Conservation (phyloP, 1,140 invertebrate genomes). For the Drosophila willistoni region DNA sequence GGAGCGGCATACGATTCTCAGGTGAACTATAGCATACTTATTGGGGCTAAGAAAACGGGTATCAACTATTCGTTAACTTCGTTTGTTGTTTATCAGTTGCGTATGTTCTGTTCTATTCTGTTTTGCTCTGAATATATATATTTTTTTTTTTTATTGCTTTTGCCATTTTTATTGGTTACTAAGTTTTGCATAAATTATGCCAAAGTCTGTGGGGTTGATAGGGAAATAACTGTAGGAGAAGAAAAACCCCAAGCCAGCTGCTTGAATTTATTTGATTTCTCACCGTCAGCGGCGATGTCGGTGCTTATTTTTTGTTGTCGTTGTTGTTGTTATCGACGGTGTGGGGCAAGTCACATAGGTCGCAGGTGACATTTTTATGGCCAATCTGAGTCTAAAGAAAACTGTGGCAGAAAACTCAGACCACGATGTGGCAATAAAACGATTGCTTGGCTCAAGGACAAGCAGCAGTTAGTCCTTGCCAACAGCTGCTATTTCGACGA, state of each 20-base stretch:
- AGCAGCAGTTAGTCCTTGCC: constrained; percentile 19
- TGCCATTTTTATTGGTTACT: constrained; percentile 58
- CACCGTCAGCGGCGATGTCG: constrained; percentile 33
- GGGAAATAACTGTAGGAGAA: constrained; percentile 1
- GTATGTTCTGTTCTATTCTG: constrained; percentile 27
- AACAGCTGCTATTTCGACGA: not conserved
- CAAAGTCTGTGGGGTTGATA: constrained; percentile 38
- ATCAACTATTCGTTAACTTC: not conserved
- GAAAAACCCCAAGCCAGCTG: constrained; percentile 33
- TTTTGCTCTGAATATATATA: constrained; percentile 15
- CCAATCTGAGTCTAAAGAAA: constrained; percentile 62
- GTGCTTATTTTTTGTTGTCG: not conserved
- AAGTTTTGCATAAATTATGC: constrained; percentile 79
- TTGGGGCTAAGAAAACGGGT: not conserved
- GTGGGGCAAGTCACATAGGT: constrained; percentile 44
- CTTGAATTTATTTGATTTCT: constrained; percentile 78
- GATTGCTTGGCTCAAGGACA: constrained; percentile 67
- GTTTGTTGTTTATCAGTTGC: constrained; percentile 1
- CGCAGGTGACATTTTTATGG: constrained; percentile 79
- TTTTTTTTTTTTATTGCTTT: constrained; percentile 19
- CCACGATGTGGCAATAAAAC: constrained; percentile 68
- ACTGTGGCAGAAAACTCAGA: constrained; percentile 24
- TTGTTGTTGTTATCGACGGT: not conserved
- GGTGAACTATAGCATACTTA: constrained; percentile 2
- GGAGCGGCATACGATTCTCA: not conserved